Conservation (phyloP, 1,140 invertebrate species). For the Yoshiicerus persimilis region DNA sequence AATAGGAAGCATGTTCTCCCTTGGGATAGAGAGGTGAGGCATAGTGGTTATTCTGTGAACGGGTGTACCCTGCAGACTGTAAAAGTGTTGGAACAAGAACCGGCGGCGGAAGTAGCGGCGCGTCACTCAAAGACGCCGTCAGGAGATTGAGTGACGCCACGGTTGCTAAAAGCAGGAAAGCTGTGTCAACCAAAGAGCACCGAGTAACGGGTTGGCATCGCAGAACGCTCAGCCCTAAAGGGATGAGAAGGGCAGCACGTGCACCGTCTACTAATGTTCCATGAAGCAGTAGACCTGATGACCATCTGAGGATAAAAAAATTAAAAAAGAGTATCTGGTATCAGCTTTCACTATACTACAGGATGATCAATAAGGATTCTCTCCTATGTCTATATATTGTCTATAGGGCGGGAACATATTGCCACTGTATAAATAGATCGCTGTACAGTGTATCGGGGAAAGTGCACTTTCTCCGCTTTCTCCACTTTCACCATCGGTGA, state of each 20-base stretch:
- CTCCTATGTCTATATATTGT: neutral
- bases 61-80: slow-evolving; percentile 43
- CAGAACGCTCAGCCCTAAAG: slow-evolving; percentile 77
- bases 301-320: slow-evolving; percentile 67
- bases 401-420: too few species aligned
- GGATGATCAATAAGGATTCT: neutral
- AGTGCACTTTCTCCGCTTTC: neutral
- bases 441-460: neutral
- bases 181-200: slow-evolving; percentile 85
- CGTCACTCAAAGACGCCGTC: slow-evolving; percentile 46
- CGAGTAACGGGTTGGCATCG: slow-evolving; percentile 80
- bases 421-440: too few species aligned
- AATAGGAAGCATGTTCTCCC: slow-evolving; percentile 37
- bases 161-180: slow-evolving; percentile 85
- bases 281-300: slow-evolving; percentile 81
- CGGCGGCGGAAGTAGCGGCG: slow-evolving; percentile 47
- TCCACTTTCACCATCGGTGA: neutral
- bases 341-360: neutral
- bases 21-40: slow-evolving; percentile 49
- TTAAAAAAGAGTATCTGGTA: slow-evolving; percentile 28
- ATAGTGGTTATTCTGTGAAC: slow-evolving; percentile 39
- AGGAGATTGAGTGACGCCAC: slow-evolving; percentile 86
- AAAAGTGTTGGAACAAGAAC: slow-evolving; percentile 44
- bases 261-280: slow-evolving; percentile 82
- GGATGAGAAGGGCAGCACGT: slow-evolving; percentile 75